These are phyloP conservation scores for Heliconius ethilla DNA, from an alignment of 2,888 invertebrate genomes.

Conservation along the genomic window DNA sequence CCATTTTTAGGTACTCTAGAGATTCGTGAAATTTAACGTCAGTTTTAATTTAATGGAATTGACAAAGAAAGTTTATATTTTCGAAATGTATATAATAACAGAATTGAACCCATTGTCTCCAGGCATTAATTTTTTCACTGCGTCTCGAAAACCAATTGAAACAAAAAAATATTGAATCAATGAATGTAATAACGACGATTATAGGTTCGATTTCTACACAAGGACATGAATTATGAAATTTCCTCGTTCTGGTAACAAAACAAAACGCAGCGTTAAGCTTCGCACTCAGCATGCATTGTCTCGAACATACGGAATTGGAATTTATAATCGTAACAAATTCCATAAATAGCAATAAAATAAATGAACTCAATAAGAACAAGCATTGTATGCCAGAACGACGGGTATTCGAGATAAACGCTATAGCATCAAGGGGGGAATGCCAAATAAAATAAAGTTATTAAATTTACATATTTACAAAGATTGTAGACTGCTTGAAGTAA, in stretches of 20 bases:
- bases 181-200: not conserved
- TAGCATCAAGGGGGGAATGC: not conserved
- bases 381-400: not conserved
- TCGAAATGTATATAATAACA: too few species aligned
- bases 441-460: conserved; percentile 4
- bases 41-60: too few species aligned
- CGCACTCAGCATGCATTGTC: not conserved
- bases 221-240: not conserved
- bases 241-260: not conserved
- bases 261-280: not conserved
- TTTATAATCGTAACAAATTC: not conserved
- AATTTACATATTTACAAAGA: conserved; percentile 3
- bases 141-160: too few species aligned
- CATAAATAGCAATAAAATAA: conserved; percentile 1
- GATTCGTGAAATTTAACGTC: too few species aligned
- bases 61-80: too few species aligned
- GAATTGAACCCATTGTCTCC: too few species aligned
- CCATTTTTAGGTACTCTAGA: too few species aligned
- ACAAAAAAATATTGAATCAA: too few species aligned
- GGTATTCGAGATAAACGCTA: not conserved
- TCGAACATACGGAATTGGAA: not conserved
- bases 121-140: too few species aligned
- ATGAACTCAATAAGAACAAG: conserved; percentile 5
- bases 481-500: not conserved
- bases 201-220: not conserved